Base-by-base conservation (phyloP, 2,888 invertebrate species). In the Penaeus monodon region DNA sequence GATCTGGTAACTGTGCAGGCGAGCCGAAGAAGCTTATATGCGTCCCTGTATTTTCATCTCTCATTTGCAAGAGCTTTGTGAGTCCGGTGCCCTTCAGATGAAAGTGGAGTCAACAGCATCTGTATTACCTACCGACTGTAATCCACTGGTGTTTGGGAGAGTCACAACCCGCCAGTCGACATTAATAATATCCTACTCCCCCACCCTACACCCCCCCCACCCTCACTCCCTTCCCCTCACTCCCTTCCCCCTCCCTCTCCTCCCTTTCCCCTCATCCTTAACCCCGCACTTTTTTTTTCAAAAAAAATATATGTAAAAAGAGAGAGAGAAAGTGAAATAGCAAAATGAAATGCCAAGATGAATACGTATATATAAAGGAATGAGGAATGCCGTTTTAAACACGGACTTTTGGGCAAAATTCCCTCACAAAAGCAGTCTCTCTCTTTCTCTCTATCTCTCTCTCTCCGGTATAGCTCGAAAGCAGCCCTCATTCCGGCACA, bases 61-160 rank as follows among this genome's bases (percentile, higher is more conserved):
- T 79, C 76, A 63, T 81, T 81, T 81, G 81, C 49, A 68, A 81
- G 68, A 49, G 81, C 81, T 81, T 81, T 81, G 65, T 65, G 81
- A 81, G 68, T 66, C 80, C 38, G 65, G 64, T 20, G 24, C 73
- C 81, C 81, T 68, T 81, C 81, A 68, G 68, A 81, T 81, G 81
- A 68, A 81, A 81, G 81, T 49, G 44, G 44, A 81, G 81, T 68
- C 81, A 81, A 68, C 81, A 66, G 44, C 66, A 29, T 78, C 80
- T 81, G 64, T 85, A 81, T 78, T 84, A 64, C 65, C 33, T 57
- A 27, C 20, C 27, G 24, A 27, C 6, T 63, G 8, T 22, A 68
- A 82, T 73, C 82, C 82, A 33, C 82, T 63, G 44, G 38, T n/a
- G 44, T 49, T 70, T 27, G 38, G 66, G 65, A 65, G 24, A 33